Base-by-base conservation (phyloP, 2,113 vertebrate species). In the Pygoscelis adeliae region DNA sequence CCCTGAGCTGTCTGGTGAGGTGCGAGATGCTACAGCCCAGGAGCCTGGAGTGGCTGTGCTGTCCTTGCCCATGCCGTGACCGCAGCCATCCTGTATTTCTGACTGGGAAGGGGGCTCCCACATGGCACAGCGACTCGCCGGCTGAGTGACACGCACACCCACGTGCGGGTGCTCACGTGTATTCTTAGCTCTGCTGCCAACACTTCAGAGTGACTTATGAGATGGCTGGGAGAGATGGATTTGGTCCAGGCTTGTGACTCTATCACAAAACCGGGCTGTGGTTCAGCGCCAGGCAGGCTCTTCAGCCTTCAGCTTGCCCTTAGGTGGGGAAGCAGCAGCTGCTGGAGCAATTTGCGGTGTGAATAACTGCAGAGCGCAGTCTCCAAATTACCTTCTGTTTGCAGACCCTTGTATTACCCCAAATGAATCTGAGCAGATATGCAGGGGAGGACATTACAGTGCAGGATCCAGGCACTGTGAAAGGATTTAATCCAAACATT, bases 91-190 rank as follows among this genome's bases (percentile, higher is more conserved):
- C 27, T 0, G 0, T 66, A 15, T 58, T 91, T 71, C 49, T 11
- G 58, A 14, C 58, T 70, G 55, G 40, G 23, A 66, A 80, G 13
- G 59, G 36, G n/a, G 22, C 5, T 93, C 44, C 61, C 66, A n/a
- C 2, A 0, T 1, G 3, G 34, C 52, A 38, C 9, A 8, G 58
- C 0, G 7, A 26, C 32, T 67, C 2, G 0, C 40, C 1, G 0
- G n/a, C 63, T 72, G 40, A 72, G 46, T 2, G 3, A 81, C 17
- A 27, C 0, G 2, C 17, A 19, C 14, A 11, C 10, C 8, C 26
- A 9, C 5, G 1, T 1, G 2, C 9, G 29, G 4, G 29, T 38
- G 42, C 14, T 66, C 4, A 1, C 8, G 18, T 17, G 66, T 72
- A 47, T 34, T 95, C 83, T 70, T 34, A 74, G 53, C 15, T 70